Evolutionary conservation across 2,113 vertebrate genomes (phyloP).

Genomic region (Ginglymostoma cirratum): DNA sequence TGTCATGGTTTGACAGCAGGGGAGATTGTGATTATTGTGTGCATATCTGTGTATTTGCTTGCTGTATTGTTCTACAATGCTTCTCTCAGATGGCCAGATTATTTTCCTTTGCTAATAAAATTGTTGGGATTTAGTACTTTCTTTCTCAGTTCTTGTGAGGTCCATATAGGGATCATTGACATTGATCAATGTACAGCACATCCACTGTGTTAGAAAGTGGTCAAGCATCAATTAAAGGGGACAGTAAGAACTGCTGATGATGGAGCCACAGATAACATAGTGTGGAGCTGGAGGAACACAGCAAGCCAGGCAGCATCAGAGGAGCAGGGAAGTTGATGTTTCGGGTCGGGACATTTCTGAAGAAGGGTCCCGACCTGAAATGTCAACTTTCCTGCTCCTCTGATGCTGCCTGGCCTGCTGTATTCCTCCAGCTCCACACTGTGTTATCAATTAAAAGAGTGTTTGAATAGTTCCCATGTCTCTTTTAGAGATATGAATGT

Average conservation of each 20-base stretch:
- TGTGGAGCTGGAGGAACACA: too few relatives aligned
- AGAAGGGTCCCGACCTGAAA: too few relatives aligned
- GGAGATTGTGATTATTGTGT: background rate
- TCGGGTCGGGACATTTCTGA: too few relatives aligned
- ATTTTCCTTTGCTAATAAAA: background rate
- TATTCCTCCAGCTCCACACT: too few relatives aligned
- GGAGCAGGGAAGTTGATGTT: too few relatives aligned
- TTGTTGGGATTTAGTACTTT: background rate
- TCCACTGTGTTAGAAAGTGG: background rate
- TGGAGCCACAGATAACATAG: too few relatives aligned
- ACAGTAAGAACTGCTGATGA: too few relatives aligned
- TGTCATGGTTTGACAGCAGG: background rate
- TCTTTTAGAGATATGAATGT: background rate
- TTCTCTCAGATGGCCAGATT: background rate
- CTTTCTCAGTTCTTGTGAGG: background rate
- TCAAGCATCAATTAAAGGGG: background rate
- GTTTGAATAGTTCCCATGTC: background rate
- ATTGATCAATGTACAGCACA: background rate
- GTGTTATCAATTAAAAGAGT: background rate
- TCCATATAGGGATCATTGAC: background rate
- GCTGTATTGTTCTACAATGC: background rate
- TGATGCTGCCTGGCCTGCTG: too few relatives aligned
- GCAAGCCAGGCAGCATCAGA: too few relatives aligned
- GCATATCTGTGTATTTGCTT: background rate
- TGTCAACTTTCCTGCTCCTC: too few relatives aligned